These are phyloP conservation scores for Motacilla tschutschensis DNA, from an alignment of 2,113 vertebrate species.

Conservation along the genomic window DNA sequence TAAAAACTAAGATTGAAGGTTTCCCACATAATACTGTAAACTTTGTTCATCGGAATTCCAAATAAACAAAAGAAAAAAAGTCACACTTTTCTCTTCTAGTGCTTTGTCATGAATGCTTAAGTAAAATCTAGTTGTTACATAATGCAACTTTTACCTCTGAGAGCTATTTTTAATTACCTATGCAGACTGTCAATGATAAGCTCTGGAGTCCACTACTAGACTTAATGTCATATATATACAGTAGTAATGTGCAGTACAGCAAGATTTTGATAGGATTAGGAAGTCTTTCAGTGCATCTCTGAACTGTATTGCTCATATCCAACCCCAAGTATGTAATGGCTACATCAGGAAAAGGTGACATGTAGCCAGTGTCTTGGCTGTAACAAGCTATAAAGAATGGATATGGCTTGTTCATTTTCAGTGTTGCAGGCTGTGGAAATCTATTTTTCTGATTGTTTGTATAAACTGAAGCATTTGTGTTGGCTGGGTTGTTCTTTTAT, in stretches of 20 bases:
- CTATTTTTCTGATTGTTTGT: slow-evolving; percentile 9
- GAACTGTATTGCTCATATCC: background rate
- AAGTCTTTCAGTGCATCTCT: background rate
- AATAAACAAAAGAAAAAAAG: background rate
- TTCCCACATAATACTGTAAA: background rate
- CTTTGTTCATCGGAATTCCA: background rate
- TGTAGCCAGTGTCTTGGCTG: background rate
- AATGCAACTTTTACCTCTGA: background rate
- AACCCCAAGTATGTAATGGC: background rate
- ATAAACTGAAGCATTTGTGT: background rate
- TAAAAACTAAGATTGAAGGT: background rate
- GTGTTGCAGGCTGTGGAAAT: background rate
- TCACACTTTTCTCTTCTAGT: background rate
- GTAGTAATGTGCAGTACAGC: background rate
- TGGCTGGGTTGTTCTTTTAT: background rate
- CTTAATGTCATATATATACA: background rate
- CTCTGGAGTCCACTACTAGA: background rate
- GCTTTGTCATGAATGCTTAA: background rate
- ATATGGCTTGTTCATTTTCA: background rate
- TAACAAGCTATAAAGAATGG: background rate
- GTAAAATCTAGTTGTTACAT: background rate
- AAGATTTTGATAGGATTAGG: background rate
- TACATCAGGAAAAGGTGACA: background rate
- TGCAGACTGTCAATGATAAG: background rate
- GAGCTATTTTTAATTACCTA: background rate